Evolutionary conservation across 2,888 invertebrate genomes (phyloP), one percentile per base, ranked within the genome.

Genomic region (Phlogophora meticulosa): DNA sequence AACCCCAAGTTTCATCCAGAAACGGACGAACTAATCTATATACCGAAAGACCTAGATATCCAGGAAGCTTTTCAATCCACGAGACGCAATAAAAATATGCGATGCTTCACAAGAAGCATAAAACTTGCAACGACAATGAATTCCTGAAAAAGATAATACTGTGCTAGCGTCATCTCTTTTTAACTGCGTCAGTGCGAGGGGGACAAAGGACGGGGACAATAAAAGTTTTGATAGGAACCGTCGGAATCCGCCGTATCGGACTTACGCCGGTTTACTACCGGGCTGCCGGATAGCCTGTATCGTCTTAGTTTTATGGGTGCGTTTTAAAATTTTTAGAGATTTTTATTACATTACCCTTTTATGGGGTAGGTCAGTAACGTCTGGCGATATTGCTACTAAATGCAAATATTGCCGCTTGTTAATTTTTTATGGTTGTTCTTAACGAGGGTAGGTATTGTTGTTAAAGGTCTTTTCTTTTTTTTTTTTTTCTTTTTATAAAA

Each of bases 161-260:
- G 84, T 82, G 76, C 85, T 87, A 85, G 86, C 88, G 89, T 87
- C 90, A 87, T 92, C 93, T 91, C 92, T 90, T 92, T 93, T 91
- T 87, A 88, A 84, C 89, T 89, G 86, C 85, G 88, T 88, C 84
- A 86, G 92, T 85, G 87, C 15, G 91, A 93, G 88, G 85, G 83
- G 91, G 94, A 94, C 91, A 92, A 91, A 91, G 90, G 92, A 89
- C 87, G 82, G 85, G 72, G 83, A 90, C 89, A 93, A 92, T 95
- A 95, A 95, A 95, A 95, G 84, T 92, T 94, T 94, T 95, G 94
- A 95, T 95, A 93, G 93, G 91, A 92, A 92, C 89, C 91, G 85
- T 81, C 87, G 91, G 94, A 92, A 91, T 93, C 91, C 92, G 85
- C 87, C 92, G 90, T 93, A 94, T 94, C 93, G 93, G 93, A 91